phyloP scores from a whole-genome alignment of 2,113 vertebrate species.

The Cryptotis parvus region DNA sequence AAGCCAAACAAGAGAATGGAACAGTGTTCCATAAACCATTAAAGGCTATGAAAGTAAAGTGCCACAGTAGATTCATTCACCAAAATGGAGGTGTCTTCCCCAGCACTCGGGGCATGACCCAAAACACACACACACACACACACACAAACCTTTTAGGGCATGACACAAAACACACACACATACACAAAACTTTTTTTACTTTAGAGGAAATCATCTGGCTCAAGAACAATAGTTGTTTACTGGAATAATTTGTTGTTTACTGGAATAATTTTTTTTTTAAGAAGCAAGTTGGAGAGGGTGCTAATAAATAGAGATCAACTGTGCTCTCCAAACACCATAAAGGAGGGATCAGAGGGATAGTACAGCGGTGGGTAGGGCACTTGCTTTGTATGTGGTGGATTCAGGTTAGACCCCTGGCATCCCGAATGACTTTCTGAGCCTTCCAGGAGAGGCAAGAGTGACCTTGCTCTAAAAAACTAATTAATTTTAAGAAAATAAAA shows the following conservation, averaged over 20 bases:
- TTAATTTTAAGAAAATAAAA: no score
- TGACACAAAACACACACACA: conserved; percentile 22
- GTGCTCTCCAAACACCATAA: conserved; percentile 38
- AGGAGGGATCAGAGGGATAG: neutral
- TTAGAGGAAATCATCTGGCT: conserved; percentile 56
- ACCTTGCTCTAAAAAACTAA: no score
- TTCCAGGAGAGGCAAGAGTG: no score
- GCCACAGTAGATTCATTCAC: neutral
- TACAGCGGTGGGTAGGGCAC: no score
- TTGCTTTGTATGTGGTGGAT: no score
- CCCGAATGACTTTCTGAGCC: no score
- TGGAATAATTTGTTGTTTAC: neutral
- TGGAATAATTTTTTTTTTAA: conserved; percentile 29
- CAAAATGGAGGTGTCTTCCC: neutral
- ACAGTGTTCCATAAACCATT: conserved; percentile 2
- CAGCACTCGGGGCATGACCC: neutral
- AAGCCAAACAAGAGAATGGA: conserved; percentile 38
- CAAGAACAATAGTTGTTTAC: conserved; percentile 49
- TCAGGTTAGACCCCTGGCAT: no score
- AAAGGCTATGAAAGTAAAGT: conserved; percentile 29
- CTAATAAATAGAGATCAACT: conserved; percentile 65
- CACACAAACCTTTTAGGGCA: neutral
- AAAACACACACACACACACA: conserved; percentile 47
- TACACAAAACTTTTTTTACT: no score
- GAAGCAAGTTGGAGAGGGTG: conserved; percentile 27